Conservation (phyloP, 1,140 invertebrate species). For the Meloidogyne exigua region DNA sequence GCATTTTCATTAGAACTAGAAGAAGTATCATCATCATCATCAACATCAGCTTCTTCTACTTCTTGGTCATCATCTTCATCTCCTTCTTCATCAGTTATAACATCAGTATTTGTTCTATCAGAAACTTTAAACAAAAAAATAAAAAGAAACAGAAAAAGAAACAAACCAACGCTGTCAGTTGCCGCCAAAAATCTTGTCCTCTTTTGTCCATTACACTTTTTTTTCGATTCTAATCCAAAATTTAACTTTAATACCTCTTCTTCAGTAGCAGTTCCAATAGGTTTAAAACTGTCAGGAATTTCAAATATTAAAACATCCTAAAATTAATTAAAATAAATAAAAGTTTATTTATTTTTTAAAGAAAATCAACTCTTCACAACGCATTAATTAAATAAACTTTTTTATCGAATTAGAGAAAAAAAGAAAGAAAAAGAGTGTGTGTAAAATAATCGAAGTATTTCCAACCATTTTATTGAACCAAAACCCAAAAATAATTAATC, state of each 20-base stretch:
- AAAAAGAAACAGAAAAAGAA: background rate
- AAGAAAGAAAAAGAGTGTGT: too few species aligned
- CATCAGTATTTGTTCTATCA: slow-evolving; percentile 56
- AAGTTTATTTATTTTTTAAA: too few species aligned
- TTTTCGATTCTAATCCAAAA: slow-evolving; percentile 21
- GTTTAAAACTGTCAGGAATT: slow-evolving; percentile 35
- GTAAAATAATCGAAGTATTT: too few species aligned
- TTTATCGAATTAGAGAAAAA: too few species aligned
- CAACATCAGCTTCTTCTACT: slow-evolving; percentile 37
- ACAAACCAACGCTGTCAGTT: slow-evolving; percentile 47
- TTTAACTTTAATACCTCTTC: slow-evolving; percentile 54
- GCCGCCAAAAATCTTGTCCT: slow-evolving; percentile 56
- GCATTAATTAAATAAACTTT: too few species aligned
- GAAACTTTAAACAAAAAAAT: slow-evolving; percentile 41
- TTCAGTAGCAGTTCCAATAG: slow-evolving; percentile 52
- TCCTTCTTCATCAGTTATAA: slow-evolving; percentile 46
- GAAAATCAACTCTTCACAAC: too few species aligned
- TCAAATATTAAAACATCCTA: slow-evolving; percentile 46
- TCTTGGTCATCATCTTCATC: slow-evolving; percentile 51
- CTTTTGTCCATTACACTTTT: slow-evolving; percentile 45
- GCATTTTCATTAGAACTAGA: slow-evolving; percentile 45
- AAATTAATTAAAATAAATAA: too few species aligned
- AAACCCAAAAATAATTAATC: too few species aligned
- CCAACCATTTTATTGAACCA: too few species aligned
- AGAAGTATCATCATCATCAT: slow-evolving; percentile 27